Evolutionary conservation across 2,888 invertebrate species (phyloP), one percentile per base, ranked within the genome.

Genomic region (Leptinotarsa rubiginosa): DNA sequence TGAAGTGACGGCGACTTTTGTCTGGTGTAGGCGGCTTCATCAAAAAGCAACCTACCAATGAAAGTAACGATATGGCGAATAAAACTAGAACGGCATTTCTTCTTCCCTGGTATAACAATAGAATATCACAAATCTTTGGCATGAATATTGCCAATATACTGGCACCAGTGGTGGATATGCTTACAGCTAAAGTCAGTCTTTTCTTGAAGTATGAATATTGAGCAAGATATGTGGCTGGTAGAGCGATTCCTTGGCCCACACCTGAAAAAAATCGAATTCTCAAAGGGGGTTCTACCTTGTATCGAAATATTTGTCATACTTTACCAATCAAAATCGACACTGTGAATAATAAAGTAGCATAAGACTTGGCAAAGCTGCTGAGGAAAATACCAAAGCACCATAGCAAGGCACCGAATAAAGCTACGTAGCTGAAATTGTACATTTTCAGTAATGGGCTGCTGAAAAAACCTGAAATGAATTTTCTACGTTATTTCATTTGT

Each of bases 181-280:
- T 89, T 79, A 89, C 86, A 2, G 90, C 90, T 70, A 89, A 78
- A 47, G 89, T 88, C 65, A 90, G 86, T 79, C 86, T 87, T 80
- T 88, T 86, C 67, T 87, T 87, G 81, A 90, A 90, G 76, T 90
- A 90, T 2, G 89, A 86, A 77, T 89, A 89, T 47, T 89, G 83
- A 0, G 89, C 89, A 65, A 90, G 81, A 76, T 86, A 88, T 52
- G 88, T 88, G 4, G 89, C 87, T 25, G 89, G 88, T 81, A 87
- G 86, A 59, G 88, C 78, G 54, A 89, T 86, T 47, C 88, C 88
- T 77, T 88, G 88, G 2, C 90, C 90, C 52, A 88, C 75, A 59
- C 90, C 90, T 90, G 81, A 69, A 86, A 85, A 69, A 18, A 31
- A 59, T 25, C 15, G 13, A 3, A 4, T 50, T 7, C 18, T 50